These are phyloP conservation scores for Caenorhabditis sinica DNA, from an alignment of 2,888 invertebrate genomes.

Conservation along the genomic window DNA sequence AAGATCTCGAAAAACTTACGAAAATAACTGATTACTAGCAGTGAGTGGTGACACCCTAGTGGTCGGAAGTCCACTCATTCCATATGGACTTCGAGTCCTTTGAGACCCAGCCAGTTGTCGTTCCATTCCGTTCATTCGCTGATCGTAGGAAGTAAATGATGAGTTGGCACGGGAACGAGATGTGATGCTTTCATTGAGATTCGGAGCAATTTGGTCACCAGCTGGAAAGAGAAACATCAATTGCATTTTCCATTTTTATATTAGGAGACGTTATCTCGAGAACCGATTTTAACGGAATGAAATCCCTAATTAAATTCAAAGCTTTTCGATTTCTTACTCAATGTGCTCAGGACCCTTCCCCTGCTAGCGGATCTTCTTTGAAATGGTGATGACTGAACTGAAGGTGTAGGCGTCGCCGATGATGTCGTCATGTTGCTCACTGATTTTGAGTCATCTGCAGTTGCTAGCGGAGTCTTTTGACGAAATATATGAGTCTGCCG, in stretches of 20 bases:
- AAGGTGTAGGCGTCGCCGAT: constrained; percentile 10
- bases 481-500: constrained; percentile 55
- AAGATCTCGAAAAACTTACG: constrained; percentile 50
- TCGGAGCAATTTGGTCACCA: constrained; percentile 6
- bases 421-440: neutral
- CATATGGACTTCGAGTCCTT: constrained; percentile 40
- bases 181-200: constrained; percentile 36
- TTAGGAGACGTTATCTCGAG: no score
- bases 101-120: constrained; percentile 12
- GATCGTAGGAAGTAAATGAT: constrained; percentile 53
- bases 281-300: no score
- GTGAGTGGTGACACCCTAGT: constrained; percentile 41
- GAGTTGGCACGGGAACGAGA: constrained; percentile 58
- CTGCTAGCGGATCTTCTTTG: constrained; percentile 49
- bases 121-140: constrained; percentile 48
- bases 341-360: constrained; percentile 45
- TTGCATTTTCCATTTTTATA: no score
- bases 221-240: no score
- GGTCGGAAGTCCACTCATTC: constrained; percentile 26
- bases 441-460: neutral
- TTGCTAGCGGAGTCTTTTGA: neutral
- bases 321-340: constrained; percentile 40
- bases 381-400: constrained; percentile 58
- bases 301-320: no score
- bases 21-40: constrained; percentile 62